phyloP scores from a whole-genome alignment of 1,140 invertebrate species.

The Teleogryllus occipitalis region DNA sequence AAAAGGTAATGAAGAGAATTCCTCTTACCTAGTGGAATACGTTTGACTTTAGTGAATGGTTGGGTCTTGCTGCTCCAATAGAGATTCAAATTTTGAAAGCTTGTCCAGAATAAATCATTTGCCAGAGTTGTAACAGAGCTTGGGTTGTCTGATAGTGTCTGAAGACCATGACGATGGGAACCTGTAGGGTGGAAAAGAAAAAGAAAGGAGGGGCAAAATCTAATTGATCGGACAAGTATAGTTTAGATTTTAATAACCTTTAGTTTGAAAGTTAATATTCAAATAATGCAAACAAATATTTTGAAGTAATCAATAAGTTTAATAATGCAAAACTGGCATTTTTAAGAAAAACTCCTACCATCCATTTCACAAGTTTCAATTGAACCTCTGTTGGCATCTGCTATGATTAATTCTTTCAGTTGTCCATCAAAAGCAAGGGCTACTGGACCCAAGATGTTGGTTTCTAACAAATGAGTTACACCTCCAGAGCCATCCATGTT shows the following conservation, averaged over 20 bases:
- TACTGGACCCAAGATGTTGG: conserved; percentile 42
- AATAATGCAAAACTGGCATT: too few relatives aligned
- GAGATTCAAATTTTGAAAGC: conserved; percentile 33
- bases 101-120: conserved; percentile 41
- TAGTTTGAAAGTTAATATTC: too few relatives aligned
- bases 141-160: conserved; percentile 19
- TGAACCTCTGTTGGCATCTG: conserved; percentile 42
- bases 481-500: conserved; percentile 44
- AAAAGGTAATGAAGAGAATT: not conserved
- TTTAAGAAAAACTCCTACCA: conserved; percentile 33
- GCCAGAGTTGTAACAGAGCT: conserved; percentile 29
- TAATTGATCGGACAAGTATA: too few relatives aligned
- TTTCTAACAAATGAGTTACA: conserved; percentile 41
- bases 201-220: not conserved
- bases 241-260: too few relatives aligned
- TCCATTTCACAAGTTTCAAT: conserved; percentile 46
- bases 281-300: too few relatives aligned
- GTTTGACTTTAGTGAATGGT: conserved; percentile 7
- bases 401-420: conserved; percentile 43
- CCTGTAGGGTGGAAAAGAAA: conserved; percentile 22
- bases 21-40: conserved; percentile 10
- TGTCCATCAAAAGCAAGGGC: conserved; percentile 44
- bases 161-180: conserved; percentile 21
- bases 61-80: conserved; percentile 48
- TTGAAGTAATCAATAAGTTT: too few relatives aligned